phyloP scores from a whole-genome alignment of 1,140 invertebrate genomes.

The Schlechtendalia chinensis region DNA sequence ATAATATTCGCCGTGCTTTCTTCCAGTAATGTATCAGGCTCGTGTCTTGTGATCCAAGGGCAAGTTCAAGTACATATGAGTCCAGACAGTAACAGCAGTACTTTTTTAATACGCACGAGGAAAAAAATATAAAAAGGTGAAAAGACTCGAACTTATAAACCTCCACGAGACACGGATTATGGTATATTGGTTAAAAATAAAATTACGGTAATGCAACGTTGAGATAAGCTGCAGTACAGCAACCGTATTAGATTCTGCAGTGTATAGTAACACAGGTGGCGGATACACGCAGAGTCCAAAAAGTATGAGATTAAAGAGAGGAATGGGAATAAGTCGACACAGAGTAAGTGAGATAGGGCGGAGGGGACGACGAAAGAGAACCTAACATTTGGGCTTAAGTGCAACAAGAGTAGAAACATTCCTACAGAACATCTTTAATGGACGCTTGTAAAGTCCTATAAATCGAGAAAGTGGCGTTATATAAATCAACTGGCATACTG shows the following conservation, averaged over 20 bases:
- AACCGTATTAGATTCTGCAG: neutral
- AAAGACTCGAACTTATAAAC: too few relatives aligned
- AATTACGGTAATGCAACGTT: neutral
- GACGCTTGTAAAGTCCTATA: constrained; percentile 40
- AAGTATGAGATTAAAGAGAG: constrained; percentile 11
- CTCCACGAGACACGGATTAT: too few relatives aligned
- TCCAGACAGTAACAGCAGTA: too few relatives aligned
- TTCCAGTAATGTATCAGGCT: neutral
- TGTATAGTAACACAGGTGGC: too few relatives aligned
- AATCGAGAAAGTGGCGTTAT: constrained; percentile 8
- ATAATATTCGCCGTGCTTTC: neutral
- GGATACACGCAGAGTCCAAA: neutral
- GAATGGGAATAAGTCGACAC: neutral
- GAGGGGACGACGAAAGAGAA: constrained; percentile 4
- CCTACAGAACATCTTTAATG: constrained; percentile 19
- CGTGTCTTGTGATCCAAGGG: too few relatives aligned
- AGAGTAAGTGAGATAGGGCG: constrained; percentile 3
- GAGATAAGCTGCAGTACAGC: neutral
- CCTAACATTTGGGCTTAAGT: constrained; percentile 19
- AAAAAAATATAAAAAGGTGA: too few relatives aligned
- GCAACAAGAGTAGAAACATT: constrained; percentile 16
- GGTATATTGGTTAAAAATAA: too few relatives aligned
- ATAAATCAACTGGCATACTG: constrained; percentile 4
- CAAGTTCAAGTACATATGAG: too few relatives aligned
- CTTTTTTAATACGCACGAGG: too few relatives aligned